phyloP scores from a whole-genome alignment of 2,888 invertebrate species.

The Drosophila incognita region DNA sequence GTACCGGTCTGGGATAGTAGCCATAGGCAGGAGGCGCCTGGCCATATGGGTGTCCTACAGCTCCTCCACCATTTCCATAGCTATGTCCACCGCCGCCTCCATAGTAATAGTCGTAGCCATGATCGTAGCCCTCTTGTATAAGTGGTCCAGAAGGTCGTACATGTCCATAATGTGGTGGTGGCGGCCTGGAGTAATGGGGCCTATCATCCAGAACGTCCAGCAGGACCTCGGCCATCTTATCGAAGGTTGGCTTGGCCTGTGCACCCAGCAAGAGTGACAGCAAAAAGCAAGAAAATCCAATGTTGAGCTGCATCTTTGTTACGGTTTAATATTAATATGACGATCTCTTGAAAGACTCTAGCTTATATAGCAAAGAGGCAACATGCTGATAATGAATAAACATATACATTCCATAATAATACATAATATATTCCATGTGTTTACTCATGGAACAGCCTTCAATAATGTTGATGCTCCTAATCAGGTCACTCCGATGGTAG shows the following conservation, averaged over 20 bases:
- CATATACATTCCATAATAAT: background rate
- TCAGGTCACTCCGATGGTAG: background rate
- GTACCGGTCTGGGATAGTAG: constrained; percentile 40
- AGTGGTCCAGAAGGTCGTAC: constrained; percentile 39
- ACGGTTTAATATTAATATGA: constrained; percentile 6
- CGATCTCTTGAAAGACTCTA: constrained; percentile 1
- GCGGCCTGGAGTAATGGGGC: constrained; percentile 20
- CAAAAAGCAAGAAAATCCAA: constrained; percentile 28
- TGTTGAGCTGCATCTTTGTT: constrained; percentile 45
- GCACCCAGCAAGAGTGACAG: constrained; percentile 22
- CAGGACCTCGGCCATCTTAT: constrained; percentile 65
- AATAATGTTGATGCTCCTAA: constrained; percentile 18
- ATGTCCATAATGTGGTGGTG: constrained; percentile 18
- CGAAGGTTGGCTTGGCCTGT: constrained; percentile 67
- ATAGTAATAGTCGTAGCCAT: constrained; percentile 73
- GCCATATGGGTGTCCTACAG: constrained; percentile 20
- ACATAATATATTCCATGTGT: background rate
- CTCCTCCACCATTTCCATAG: constrained; percentile 29
- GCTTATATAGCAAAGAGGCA: constrained; percentile 45
- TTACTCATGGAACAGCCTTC: constrained; percentile 17
- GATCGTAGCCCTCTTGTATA: constrained; percentile 66
- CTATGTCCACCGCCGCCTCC: constrained; percentile 53
- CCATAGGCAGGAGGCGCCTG: constrained; percentile 27
- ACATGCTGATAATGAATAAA: constrained; percentile 32
- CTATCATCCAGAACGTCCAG: constrained; percentile 46